Evolutionary conservation across 2,888 invertebrate genomes (phyloP).

Genomic region (Drosophila cyrtoloma): DNA sequence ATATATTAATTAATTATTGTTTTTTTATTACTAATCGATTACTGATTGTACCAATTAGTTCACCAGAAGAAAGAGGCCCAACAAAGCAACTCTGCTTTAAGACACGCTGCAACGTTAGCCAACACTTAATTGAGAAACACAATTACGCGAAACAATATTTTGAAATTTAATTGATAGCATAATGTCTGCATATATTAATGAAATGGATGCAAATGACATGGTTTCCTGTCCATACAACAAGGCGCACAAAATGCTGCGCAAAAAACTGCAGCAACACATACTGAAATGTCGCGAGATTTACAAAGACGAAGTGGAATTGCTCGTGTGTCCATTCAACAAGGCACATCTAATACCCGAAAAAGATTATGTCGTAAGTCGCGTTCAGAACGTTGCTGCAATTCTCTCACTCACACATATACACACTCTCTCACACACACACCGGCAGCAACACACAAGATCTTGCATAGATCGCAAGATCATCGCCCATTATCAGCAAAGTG

Average conservation of each 20-base stretch:
- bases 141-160: constrained; percentile 1
- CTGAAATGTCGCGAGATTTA: constrained; percentile 87
- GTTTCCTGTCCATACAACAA: constrained; percentile 87
- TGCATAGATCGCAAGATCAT: constrained; percentile 66
- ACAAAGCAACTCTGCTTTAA: background rate
- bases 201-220: constrained; percentile 76
- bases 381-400: background rate
- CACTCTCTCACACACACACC: too few species aligned
- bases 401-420: background rate
- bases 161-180: background rate
- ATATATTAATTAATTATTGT: background rate
- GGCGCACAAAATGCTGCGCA: constrained; percentile 86
- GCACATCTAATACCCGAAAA: constrained; percentile 87
- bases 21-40: background rate
- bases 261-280: constrained; percentile 87
- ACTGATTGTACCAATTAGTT: background rate
- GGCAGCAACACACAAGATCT: constrained; percentile 57
- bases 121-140: constrained; percentile 18
- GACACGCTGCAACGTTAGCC: background rate
- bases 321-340: constrained; percentile 87
- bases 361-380: constrained; percentile 81
- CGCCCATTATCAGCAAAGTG: constrained; percentile 54
- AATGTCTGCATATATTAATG: constrained; percentile 1
- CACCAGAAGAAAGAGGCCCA: background rate
- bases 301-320: constrained; percentile 84